Evolutionary conservation across 1,140 invertebrate species (phyloP), one percentile per base, ranked within the genome.

Genomic region (Centruroides vittatus): DNA sequence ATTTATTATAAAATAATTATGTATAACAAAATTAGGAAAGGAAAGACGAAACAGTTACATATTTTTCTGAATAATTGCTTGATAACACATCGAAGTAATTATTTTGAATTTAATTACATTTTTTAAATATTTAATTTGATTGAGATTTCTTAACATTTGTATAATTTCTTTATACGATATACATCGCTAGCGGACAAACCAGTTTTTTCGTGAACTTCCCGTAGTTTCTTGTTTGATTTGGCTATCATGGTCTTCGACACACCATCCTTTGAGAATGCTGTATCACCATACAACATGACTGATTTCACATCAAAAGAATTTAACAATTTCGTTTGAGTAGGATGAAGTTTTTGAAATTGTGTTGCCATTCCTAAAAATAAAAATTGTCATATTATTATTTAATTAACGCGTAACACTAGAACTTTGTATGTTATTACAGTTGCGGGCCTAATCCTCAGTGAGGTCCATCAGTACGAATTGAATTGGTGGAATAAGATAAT

Each of bases 221-320:
- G 67, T 12, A 67, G 64, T 0, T 10, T 13, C 12, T 35, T 36
- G 3, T 64, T 58, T 8, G 7, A 23, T 66, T 73, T 3, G 72
- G 68, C 49, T 70, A 1, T 62, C 49, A 74, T 69, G 3, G 73
- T 73, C 4, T 67, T 66, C 47, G 66, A 69, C 0, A 13, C 47
- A 10, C 67, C 62, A 52, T 72, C 70, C 23, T 62, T 68, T 23
- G 67, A 66, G 61, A 73, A 73, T 13, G 71, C 67, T 47, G 69
- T 69, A 51, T 68, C 68, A 34, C 68, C 67, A 57, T 75, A 75
- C 53, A 74, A 71, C 71, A 75, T 71, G 12, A 75, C 63, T 10
- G 70, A 71, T 1, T 70, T 70, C 60, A 72, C 73, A 60, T 74
- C 74, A 47, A 74, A 66, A 9, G 59, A 13, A 12, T 50, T 68